Evolutionary conservation across 2,888 invertebrate species (phyloP), one percentile per base, ranked within the genome.

Genomic region (Candidula unifasciata): DNA sequence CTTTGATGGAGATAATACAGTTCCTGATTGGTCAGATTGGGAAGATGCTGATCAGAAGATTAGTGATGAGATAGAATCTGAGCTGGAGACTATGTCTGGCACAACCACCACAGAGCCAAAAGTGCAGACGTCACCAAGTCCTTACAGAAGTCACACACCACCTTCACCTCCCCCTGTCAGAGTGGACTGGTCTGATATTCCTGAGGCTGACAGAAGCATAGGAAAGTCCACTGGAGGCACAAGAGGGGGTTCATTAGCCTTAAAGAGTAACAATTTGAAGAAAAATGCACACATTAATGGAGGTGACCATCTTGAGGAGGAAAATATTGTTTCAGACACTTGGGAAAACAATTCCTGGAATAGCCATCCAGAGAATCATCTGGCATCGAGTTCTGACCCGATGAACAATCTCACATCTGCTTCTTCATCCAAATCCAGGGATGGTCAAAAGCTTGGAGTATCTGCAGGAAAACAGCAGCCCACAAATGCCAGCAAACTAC

Each of bases 111-210:
- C 24, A 37, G 71, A 69, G 16, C 37, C 57, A 24, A 86, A 86
- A 69, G 80, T 85, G 18, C 87, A 81, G 68, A 87, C 87, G 18
- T 87, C 87, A 24, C 87, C 87, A 1, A 84, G 82, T 33, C 87
- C 87, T 0, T 87, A 87, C 71, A 60, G 74, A 35, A 83, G 68
- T n/a, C 69, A 81, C 35, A 68, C 80, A 27, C 54, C 83, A 24
- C 82, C 73, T 18, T 60, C 78, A 27, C 80, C 80, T 33, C 80
- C 84, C n/a, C 80, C 84, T 24, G 66, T 84, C 33, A 80, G 27
- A 64, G 78, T 79, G 73, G 79, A 84, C 52, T 86, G 86, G 86
- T 81, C 83, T 16, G 74, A 81, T 60, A n/a, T 71, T 21, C 35
- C 54, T 27, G 78, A 35, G 27, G 24, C 33, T 24, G 60, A 79